phyloP scores from a whole-genome alignment of 2,113 vertebrate genomes.

The Chloropsis cyanopogon region DNA sequence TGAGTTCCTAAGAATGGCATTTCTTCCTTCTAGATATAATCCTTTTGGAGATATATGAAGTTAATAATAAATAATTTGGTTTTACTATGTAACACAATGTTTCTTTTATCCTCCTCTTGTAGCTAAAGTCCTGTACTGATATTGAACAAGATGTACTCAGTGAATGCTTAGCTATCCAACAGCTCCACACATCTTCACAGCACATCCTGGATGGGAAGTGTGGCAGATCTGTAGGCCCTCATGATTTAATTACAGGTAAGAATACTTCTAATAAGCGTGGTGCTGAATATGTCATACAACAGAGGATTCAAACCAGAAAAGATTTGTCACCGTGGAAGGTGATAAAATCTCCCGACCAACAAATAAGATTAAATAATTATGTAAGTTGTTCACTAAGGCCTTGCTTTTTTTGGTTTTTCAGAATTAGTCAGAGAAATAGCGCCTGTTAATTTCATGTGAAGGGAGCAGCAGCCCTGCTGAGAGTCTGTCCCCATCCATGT shows the following conservation, averaged over 20 bases:
- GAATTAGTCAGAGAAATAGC: neutral
- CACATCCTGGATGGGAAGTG: conserved; percentile 85
- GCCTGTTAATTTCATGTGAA: neutral
- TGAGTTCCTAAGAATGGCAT: neutral
- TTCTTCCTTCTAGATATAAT: neutral
- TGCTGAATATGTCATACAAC: neutral
- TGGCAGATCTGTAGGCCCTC: conserved; percentile 75
- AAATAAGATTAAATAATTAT: neutral
- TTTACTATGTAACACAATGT: conserved; percentile 41
- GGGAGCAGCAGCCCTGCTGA: neutral
- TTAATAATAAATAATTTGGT: neutral
- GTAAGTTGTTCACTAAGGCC: neutral
- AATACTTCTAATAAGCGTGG: neutral
- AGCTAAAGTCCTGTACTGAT: conserved; percentile 86
- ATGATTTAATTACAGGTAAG: conserved; percentile 89
- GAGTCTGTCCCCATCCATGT: neutral
- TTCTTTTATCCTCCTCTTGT: conserved; percentile 59
- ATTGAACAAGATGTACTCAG: conserved; percentile 84
- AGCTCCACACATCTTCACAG: conserved; percentile 82
- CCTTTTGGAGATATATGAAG: neutral
- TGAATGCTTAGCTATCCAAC: conserved; percentile 87
- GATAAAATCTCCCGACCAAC: neutral
- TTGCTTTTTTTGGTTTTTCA: neutral
- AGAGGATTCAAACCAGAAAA: neutral
- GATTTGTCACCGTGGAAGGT: neutral